Base-by-base conservation (phyloP, 2,888 invertebrate species). In the Conops quadrifasciatus region DNA sequence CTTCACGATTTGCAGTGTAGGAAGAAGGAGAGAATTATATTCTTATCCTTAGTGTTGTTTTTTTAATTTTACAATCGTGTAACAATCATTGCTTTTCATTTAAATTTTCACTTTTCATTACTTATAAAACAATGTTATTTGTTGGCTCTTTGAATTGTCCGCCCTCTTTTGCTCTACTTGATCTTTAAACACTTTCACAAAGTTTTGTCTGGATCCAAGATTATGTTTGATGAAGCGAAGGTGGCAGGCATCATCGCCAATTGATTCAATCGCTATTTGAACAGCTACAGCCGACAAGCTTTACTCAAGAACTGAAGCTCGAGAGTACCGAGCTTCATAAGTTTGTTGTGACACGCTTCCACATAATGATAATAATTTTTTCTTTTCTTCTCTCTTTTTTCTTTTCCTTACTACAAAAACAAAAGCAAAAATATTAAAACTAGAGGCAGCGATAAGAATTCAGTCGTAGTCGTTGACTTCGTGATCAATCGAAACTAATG, bases 151-250 rank as follows among this genome's bases (percentile, higher is more conserved):
- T 9, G 13, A 28, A 26, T 59, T 36, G n/a, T 59, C 28, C n/a
- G 7, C n/a, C n/a, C 59, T 11, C 49, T 49, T 49, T 28, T 19
- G 30, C 11, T 15, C 26, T n/a, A 49, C 64, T 62, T 64, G 49
- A 15, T 64, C 47, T 64, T 64, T 26, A 24, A 43, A 26, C 26
- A 64, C 64, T 64, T 47, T 24, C 47, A 49, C 64, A 64, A 16
- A 36, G 26, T 47, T 16, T 47, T 2, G n/a, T n/a, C 28, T 9
- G 16, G 28, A 59, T n/a, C 36, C 30, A 43, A 19, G n/a, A n/a
- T n/a, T n/a, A n/a, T 9, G 36, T 36, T 36, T 36, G 36, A 36
- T 7, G 9, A 36, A 36, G 36, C 36, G 36, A 36, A 36, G 9
- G 36, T 9, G 36, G 36, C 9, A 4, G 4, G 36, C 36, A n/a